Evolutionary conservation across 2,888 invertebrate genomes (phyloP).

Genomic region (Dendrolimus houi): DNA sequence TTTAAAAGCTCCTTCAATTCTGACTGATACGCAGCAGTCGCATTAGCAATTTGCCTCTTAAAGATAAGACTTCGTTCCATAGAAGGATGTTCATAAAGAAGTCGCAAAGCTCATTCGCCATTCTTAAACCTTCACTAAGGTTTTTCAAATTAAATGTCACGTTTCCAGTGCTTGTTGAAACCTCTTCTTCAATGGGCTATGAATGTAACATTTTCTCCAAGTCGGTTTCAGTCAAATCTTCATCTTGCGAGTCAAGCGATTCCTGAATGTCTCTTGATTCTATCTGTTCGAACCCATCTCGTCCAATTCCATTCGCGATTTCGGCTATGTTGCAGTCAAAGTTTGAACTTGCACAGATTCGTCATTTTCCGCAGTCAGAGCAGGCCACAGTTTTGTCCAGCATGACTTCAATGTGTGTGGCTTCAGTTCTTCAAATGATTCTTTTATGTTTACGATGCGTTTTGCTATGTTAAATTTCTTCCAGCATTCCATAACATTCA

Average conservation of each 20-base stretch:
- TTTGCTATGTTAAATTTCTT: conserved; percentile 21
- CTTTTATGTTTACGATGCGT: conserved; percentile 21
- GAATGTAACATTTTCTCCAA: conserved; percentile 18
- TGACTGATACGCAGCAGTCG: too few relatives aligned
- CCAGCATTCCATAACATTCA: conserved; percentile 20
- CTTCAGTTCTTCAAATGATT: conserved; percentile 20
- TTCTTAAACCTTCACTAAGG: too few relatives aligned
- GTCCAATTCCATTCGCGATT: conserved; percentile 23
- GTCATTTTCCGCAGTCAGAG: conserved; percentile 16
- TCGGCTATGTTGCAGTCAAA: conserved; percentile 19
- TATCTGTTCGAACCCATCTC: too few relatives aligned
- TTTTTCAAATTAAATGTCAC: conserved; percentile 13
- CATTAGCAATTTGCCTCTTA: too few relatives aligned
- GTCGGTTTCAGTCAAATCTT: conserved; percentile 25
- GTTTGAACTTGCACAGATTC: conserved; percentile 17
- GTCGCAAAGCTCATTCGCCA: too few relatives aligned
- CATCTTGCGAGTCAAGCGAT: conserved; percentile 15
- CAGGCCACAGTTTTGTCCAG: conserved; percentile 17
- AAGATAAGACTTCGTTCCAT: too few relatives aligned
- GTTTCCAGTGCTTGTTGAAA: conserved; percentile 14
- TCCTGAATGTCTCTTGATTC: too few relatives aligned
- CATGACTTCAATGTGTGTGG: conserved; percentile 11
- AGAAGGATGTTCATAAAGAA: too few relatives aligned
- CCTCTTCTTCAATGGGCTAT: conserved; percentile 11
- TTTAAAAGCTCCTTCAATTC: too few relatives aligned